These are phyloP conservation scores for Standfussiana lucernea DNA, from an alignment of 2,888 invertebrate genomes.

Conservation along the genomic window DNA sequence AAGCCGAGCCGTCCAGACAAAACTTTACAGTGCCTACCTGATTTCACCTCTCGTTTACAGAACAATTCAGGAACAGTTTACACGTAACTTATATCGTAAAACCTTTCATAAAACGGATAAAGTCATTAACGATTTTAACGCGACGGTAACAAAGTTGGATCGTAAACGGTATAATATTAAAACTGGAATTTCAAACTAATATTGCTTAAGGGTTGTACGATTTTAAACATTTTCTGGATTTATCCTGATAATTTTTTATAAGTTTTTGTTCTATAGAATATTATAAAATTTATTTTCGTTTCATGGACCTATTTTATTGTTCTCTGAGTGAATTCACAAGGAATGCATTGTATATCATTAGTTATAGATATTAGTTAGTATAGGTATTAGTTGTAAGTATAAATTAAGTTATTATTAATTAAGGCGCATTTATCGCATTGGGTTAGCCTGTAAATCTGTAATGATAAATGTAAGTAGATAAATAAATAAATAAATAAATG, in stretches of 20 bases:
- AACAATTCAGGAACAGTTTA: conserved; percentile 48
- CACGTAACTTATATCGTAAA: conserved; percentile 70
- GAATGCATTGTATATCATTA: too few relatives aligned
- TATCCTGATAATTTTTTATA: neutral
- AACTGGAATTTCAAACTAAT: conserved; percentile 50
- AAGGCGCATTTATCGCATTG: too few relatives aligned
- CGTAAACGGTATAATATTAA: conserved; percentile 53
- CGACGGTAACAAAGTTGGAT: conserved; percentile 50
- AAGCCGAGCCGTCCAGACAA: neutral
- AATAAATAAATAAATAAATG: too few relatives aligned
- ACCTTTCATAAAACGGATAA: conserved; percentile 69
- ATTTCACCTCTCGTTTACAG: neutral
- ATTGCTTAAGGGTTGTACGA: conserved; percentile 23
- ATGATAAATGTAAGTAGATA: too few relatives aligned
- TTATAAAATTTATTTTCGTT: too few relatives aligned
- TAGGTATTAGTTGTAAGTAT: too few relatives aligned
- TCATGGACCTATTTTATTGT: too few relatives aligned
- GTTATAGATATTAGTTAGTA: too few relatives aligned
- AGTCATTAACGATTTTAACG: conserved; percentile 68
- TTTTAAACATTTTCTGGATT: neutral
- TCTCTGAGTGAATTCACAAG: too few relatives aligned
- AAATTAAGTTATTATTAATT: too few relatives aligned
- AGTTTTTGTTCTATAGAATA: neutral
- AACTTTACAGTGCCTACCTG: neutral
- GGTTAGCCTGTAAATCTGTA: too few relatives aligned